These are phyloP conservation scores for Linnaemya tessellans DNA, from an alignment of 2,888 invertebrate genomes.

Conservation along the genomic window DNA sequence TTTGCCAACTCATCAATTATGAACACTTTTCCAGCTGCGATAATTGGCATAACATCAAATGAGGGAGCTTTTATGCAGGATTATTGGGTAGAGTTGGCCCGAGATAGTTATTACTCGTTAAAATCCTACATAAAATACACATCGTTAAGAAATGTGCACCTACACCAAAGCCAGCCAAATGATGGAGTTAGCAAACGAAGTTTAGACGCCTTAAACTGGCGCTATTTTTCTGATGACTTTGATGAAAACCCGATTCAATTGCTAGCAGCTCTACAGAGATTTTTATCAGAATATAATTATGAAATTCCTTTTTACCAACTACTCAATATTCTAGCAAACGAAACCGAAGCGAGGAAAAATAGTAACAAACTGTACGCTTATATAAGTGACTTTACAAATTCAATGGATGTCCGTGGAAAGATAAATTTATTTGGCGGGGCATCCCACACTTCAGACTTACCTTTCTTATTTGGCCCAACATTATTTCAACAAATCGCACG, in stretches of 20 bases:
- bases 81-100: constrained; percentile 86
- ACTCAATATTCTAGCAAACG: constrained; percentile 76
- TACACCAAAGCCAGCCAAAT: constrained; percentile 64
- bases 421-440: constrained; percentile 84
- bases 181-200: constrained; percentile 69
- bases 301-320: constrained; percentile 81
- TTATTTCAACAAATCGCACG: constrained; percentile 87
- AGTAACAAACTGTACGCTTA: constrained; percentile 78
- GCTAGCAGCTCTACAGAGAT: constrained; percentile 80
- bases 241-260: constrained; percentile 76
- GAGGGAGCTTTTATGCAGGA: constrained; percentile 86
- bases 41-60: constrained; percentile 88
- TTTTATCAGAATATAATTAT: constrained; percentile 81
- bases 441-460: constrained; percentile 87
- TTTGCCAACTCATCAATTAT: constrained; percentile 52
- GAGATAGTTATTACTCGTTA: constrained; percentile 85
- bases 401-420: constrained; percentile 83
- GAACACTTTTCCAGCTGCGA: constrained; percentile 84
- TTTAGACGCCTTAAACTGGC: constrained; percentile 81
- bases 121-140: constrained; percentile 85
- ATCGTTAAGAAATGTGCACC: constrained; percentile 85
- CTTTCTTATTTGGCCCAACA: constrained; percentile 87
- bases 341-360: constrained; percentile 24
- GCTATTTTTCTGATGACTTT: constrained; percentile 79
- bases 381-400: constrained; percentile 80